Percentiles rank a stretch among this genome's conserved stretches.
Evolutionary conservation across 2,797 vertebrate species (phyloP).

Genomic region (Eospalax fontanierii): DNA sequence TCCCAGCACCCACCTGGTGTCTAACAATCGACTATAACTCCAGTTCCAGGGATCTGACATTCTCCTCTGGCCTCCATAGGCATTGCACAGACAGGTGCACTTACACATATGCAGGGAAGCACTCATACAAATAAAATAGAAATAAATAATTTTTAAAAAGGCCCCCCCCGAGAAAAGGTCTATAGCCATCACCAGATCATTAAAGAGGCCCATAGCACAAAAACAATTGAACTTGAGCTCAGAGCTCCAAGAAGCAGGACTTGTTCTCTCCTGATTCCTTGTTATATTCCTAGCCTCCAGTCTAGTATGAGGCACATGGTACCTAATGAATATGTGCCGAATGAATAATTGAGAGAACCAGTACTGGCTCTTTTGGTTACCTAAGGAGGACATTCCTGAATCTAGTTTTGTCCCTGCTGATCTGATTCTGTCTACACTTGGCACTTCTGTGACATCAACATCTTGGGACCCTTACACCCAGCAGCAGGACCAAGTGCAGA

Average conservation of each 20-base stretch:
- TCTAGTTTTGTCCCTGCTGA: slow-evolving; percentile 61
- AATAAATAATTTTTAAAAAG: background rate
- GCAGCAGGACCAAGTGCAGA: background rate
- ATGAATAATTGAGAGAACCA: slow-evolving; percentile 19
- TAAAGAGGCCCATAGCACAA: slow-evolving; percentile 22
- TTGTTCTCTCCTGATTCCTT: slow-evolving; percentile 59
- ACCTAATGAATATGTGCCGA: slow-evolving; percentile 63
- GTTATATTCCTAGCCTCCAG: slow-evolving; percentile 33
- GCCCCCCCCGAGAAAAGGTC: slow-evolving; percentile 50
- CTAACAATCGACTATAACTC: too few species aligned
- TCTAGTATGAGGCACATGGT: slow-evolving; percentile 44
- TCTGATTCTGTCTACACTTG: slow-evolving; percentile 56
- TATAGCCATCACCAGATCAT: slow-evolving; percentile 34
- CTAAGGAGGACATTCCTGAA: slow-evolving; percentile 58
- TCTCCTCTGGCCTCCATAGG: too few species aligned
- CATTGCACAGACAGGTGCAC: too few species aligned
- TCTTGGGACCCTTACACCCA: slow-evolving; percentile 21
- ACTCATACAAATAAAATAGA: too few species aligned
- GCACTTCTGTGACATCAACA: slow-evolving; percentile 48
- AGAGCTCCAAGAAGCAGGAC: slow-evolving; percentile 26
- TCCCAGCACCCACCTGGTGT: too few species aligned
- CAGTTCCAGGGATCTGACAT: too few species aligned
- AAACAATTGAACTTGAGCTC: slow-evolving; percentile 53
- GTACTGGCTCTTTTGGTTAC: slow-evolving; percentile 41
- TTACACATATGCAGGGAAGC: too few species aligned